Conservation (phyloP, 2,888 invertebrate genomes). For the Cosmorhoe ocellata region DNA sequence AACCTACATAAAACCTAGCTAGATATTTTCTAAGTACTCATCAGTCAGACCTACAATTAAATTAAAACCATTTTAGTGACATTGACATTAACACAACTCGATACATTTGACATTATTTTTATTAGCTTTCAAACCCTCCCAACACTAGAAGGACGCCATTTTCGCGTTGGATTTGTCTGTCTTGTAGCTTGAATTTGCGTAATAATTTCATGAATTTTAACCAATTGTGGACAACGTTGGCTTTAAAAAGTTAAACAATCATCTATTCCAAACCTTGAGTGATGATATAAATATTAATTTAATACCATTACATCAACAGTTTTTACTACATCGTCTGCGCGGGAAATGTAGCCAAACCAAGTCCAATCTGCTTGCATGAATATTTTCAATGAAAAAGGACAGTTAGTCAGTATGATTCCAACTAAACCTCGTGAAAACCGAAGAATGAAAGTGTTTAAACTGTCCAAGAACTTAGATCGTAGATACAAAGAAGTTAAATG, state of each 20-base stretch:
- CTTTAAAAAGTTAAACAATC: not conserved
- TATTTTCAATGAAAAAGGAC: slow-evolving; percentile 30
- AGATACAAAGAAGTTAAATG: slow-evolving; percentile 72
- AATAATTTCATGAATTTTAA: slow-evolving; percentile 43
- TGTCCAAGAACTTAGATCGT: slow-evolving; percentile 66
- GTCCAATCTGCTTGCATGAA: slow-evolving; percentile 39
- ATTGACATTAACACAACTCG: slow-evolving; percentile 27
- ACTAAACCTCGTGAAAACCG: slow-evolving; percentile 60
- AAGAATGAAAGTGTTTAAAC: slow-evolving; percentile 54
- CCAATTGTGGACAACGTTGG: slow-evolving; percentile 27
- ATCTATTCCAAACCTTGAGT: slow-evolving; percentile 30
- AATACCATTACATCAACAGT: slow-evolving; percentile 27
- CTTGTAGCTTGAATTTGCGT: slow-evolving; percentile 39
- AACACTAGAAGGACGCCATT: slow-evolving; percentile 59
- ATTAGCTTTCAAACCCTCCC: slow-evolving; percentile 51
- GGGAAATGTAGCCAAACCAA: slow-evolving; percentile 76
- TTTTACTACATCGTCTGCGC: slow-evolving; percentile 54
- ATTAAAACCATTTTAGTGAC: no score
- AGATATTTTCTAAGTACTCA: no score
- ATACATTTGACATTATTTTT: slow-evolving; percentile 14
- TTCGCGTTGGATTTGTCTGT: slow-evolving; percentile 55
- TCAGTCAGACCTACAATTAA: no score
- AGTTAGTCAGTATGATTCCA: slow-evolving; percentile 57
- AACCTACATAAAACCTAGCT: no score
- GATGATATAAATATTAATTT: slow-evolving; percentile 33